Evolutionary conservation across 2,797 vertebrate genomes (phyloP), one percentile per base, ranked within the genome.

Genomic region (Trematomus bernacchii): DNA sequence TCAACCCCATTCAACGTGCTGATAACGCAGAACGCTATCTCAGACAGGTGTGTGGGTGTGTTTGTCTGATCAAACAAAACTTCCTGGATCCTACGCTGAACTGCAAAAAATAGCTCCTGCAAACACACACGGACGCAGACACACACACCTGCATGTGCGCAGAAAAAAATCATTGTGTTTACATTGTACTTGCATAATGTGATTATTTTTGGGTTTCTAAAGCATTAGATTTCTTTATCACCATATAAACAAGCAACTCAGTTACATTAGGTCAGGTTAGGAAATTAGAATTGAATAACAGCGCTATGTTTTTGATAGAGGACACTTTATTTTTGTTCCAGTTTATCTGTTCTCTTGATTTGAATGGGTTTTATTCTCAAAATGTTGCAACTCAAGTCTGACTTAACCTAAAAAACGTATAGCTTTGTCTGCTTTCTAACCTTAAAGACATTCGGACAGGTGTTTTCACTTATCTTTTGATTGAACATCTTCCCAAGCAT

Each of bases 21-120:
- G 91, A 93, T 94, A 92, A 90, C 42, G 46, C 50, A 47, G 66
- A 67, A 23, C 72, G 84, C 83, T 89, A 91, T 89, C 71, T 1
- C 58, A 55, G 80, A 68, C 87, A 86, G 88, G 88, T 91, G 88
- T 87, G 87, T 87, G 85, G 80, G 87, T 73, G 82, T 86, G 84
- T 37, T 85, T 91, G 87, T 86, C 85, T 85, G 77, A 86, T 90
- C 85, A 90, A 88, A 92, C 85, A 90, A 74, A 87, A 83, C 71
- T 71, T 90, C 74, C 89, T 85, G 89, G 89, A 89, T 86, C 89
- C 62, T 80, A 46, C 10, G 6, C 19, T 21, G 63, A 77, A 85
- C 68, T 90, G 87, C 85, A 87, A 85, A 91, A 5, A 92, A 91
- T 93, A 92, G 90, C 80, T 79, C n/a, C 33, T 30, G 51, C 71